Conservation (phyloP, 2,113 vertebrate genomes). For the Cynocephalus volans region DNA sequence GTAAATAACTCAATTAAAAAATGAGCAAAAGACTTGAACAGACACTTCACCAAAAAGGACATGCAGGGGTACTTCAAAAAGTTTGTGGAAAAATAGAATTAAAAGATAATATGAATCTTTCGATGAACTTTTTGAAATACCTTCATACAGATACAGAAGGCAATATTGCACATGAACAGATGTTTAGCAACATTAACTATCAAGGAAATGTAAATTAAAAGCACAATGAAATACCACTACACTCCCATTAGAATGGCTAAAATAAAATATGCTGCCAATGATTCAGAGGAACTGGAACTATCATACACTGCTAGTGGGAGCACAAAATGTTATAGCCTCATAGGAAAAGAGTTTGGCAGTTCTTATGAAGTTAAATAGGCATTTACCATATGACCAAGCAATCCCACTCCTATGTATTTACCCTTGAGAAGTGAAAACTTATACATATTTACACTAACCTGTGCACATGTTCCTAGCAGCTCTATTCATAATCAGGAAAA, state of each 20-base stretch:
- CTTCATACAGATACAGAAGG: neutral
- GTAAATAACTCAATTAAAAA: neutral
- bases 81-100: too few relatives aligned
- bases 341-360: neutral
- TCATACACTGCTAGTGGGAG: neutral
- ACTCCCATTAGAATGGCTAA: neutral
- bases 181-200: neutral
- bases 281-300: neutral
- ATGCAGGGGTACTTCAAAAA: too few relatives aligned
- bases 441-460: neutral
- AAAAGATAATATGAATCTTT: too few relatives aligned
- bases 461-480: neutral
- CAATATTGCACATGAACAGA: slow-evolving; percentile 15
- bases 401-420: slow-evolving; percentile 5
- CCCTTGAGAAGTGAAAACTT: slow-evolving; percentile 49
- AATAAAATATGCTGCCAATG: slow-evolving; percentile 8
- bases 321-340: neutral
- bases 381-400: neutral
- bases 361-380: slow-evolving; percentile 7
- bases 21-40: neutral
- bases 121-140: too few relatives aligned
- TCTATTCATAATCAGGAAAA: slow-evolving; percentile 35
- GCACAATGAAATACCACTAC: neutral
- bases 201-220: slow-evolving; percentile 58
- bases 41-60: neutral